Evolutionary conservation across 2,888 invertebrate species (phyloP).

Genomic region (Falcaria lacertinaria): DNA sequence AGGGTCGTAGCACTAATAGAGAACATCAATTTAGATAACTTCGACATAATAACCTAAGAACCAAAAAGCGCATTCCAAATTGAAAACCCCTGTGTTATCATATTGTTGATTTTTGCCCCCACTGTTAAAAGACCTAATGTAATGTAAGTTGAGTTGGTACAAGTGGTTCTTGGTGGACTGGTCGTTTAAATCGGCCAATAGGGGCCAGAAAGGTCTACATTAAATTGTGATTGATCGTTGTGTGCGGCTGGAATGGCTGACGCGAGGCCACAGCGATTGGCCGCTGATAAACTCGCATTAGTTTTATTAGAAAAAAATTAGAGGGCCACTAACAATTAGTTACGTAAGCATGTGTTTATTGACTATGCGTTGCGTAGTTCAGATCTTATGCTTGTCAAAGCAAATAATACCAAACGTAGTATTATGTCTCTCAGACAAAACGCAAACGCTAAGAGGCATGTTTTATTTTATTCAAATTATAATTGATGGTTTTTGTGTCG

Average conservation of each 20-base stretch:
- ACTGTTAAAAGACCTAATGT: slow-evolving; percentile 16
- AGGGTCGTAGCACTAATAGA: slow-evolving; percentile 10
- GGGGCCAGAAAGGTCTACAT: slow-evolving; percentile 51
- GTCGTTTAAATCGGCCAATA: slow-evolving; percentile 43
- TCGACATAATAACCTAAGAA: slow-evolving; percentile 21
- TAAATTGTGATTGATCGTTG: slow-evolving; percentile 72
- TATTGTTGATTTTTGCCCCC: slow-evolving; percentile 19
- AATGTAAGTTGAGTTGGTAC: slow-evolving; percentile 4
- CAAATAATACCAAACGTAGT: too few species aligned
- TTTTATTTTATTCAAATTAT: too few species aligned
- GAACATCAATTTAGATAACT: slow-evolving; percentile 9
- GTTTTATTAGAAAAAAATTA: slow-evolving; percentile 55
- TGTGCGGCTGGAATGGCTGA: slow-evolving; percentile 19
- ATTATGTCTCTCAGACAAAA: too few species aligned
- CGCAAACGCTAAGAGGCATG: too few species aligned
- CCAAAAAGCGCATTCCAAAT: slow-evolving; percentile 33
- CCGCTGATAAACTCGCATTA: slow-evolving; percentile 56
- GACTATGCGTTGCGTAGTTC: too few species aligned
- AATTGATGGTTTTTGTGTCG: too few species aligned
- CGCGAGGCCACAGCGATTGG: slow-evolving; percentile 57
- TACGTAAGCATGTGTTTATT: slow-evolving; percentile 1
- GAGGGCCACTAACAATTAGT: slow-evolving; percentile 16
- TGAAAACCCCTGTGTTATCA: slow-evolving; percentile 38
- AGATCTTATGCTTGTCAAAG: too few species aligned
- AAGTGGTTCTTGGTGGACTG: slow-evolving; percentile 24